These are phyloP conservation scores for Crepidodera aurea DNA, from an alignment of 2,888 invertebrate genomes.

Conservation along the genomic window DNA sequence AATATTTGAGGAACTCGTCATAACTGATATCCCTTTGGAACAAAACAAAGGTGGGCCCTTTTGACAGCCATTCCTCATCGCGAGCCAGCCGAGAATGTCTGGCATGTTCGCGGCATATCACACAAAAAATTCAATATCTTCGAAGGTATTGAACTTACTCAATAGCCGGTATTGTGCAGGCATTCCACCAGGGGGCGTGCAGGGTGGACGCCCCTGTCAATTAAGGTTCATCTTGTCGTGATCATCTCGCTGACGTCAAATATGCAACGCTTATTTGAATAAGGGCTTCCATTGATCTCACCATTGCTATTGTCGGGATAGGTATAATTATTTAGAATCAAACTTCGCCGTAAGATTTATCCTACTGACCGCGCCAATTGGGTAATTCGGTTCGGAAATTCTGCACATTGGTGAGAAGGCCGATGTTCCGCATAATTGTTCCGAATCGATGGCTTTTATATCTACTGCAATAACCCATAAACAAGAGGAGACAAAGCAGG, in stretches of 20 bases:
- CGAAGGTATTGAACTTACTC: constrained; percentile 56
- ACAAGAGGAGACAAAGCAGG: constrained; percentile 58
- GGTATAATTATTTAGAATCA: no score
- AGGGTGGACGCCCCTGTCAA: constrained; percentile 49
- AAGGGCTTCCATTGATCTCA: no score
- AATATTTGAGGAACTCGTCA: constrained; percentile 38
- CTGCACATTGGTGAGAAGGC: not conserved
- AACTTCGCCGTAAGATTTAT: not conserved
- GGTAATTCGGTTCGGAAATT: not conserved
- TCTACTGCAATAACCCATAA: constrained; percentile 60
- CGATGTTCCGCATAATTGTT: constrained; percentile 49
- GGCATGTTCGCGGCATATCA: constrained; percentile 55
- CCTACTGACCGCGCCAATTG: not conserved
- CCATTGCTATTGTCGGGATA: no score
- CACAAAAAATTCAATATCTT: constrained; percentile 61
- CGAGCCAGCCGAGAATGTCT: constrained; percentile 53
- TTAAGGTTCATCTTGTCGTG: constrained; percentile 55
- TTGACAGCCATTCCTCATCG: constrained; percentile 60
- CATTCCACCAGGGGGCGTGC: constrained; percentile 43
- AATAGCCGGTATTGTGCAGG: constrained; percentile 55
- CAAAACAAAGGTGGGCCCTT: constrained; percentile 54
- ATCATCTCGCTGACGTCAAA: constrained; percentile 55
- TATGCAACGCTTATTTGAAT: constrained; percentile 56
- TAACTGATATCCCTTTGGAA: constrained; percentile 38
- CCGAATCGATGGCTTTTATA: constrained; percentile 59